A percentile compares a stretch with the other conserved stretches of the same genome.
These are phyloP conservation scores for Hassar affinis DNA, from an alignment of 2,113 vertebrate species.

Conservation along the genomic window DNA sequence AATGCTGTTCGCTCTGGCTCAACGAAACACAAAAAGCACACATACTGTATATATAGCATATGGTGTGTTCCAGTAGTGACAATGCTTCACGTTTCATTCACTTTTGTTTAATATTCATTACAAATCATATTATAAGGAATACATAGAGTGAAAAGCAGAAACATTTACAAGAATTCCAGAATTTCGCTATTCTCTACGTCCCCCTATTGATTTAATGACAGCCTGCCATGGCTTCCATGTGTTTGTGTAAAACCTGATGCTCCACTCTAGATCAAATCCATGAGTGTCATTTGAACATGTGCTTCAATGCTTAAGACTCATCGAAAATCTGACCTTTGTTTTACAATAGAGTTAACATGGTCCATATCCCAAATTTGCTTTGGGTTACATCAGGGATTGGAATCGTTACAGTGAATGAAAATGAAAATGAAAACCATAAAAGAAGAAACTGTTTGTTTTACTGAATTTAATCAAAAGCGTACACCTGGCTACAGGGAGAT, in stretches of 20 bases:
- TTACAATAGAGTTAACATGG: neutral
- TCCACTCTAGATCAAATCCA: neutral
- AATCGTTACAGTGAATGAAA: neutral
- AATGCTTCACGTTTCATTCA: neutral
- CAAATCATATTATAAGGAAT: neutral
- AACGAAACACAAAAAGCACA: conserved; percentile 63
- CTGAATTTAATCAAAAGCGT: neutral
- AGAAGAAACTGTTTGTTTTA: neutral
- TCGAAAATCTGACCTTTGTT: neutral
- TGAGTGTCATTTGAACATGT: neutral
- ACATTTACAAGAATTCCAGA: neutral
- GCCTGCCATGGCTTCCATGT: neutral
- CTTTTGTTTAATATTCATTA: neutral
- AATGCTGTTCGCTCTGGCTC: conserved; percentile 64
- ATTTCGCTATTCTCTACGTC: neutral
- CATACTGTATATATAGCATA: neutral
- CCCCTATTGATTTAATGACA: neutral
- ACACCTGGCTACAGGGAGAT: neutral
- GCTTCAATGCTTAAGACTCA: neutral
- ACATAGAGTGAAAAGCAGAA: neutral
- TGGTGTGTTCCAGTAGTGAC: neutral
- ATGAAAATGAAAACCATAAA: neutral
- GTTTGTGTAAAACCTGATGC: neutral
- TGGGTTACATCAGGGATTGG: neutral
- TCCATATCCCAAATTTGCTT: neutral